Evolutionary conservation across 1,140 invertebrate species (phyloP).

Genomic region (Ruditapes philippinarum): DNA sequence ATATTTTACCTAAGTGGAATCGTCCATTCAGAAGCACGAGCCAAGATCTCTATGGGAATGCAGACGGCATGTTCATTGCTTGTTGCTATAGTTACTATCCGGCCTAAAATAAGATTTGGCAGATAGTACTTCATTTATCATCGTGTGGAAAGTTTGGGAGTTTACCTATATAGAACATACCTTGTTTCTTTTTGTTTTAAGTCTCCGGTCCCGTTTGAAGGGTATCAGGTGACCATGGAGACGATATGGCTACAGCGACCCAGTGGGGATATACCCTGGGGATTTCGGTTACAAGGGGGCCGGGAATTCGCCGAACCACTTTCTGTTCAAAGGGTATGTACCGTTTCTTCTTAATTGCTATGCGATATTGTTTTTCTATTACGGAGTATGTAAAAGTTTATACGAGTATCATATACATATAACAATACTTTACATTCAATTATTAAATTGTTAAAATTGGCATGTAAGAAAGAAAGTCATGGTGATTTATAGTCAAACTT

Average conservation of each 20-base stretch:
- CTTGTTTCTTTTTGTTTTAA: constrained; percentile 61
- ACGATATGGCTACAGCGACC: constrained; percentile 84
- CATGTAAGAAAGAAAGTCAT: too few species aligned
- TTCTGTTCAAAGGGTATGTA: constrained; percentile 95
- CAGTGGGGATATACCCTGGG: constrained; percentile 91
- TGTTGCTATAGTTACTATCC: constrained; percentile 68
- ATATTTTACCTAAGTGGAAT: constrained; percentile 19
- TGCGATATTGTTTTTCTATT: too few species aligned
- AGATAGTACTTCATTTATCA: constrained; percentile 51
- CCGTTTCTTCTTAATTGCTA: not conserved
- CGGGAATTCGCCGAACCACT: constrained; percentile 95
- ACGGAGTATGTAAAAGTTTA: too few species aligned
- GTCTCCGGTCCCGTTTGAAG: constrained; percentile 45
- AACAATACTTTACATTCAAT: too few species aligned
- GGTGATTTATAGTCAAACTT: too few species aligned
- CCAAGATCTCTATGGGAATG: constrained; percentile 63
- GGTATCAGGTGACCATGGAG: constrained; percentile 74
- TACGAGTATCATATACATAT: too few species aligned
- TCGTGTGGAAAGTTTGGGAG: constrained; percentile 54
- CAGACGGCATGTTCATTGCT: constrained; percentile 63
- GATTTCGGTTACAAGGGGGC: constrained; percentile 96
- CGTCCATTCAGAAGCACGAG: constrained; percentile 18
- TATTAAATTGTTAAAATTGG: too few species aligned
- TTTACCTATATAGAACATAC: constrained; percentile 41
- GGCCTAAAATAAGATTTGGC: constrained; percentile 71